phyloP scores from a whole-genome alignment of 2,888 invertebrate species.

The Autographa pulchrina region DNA sequence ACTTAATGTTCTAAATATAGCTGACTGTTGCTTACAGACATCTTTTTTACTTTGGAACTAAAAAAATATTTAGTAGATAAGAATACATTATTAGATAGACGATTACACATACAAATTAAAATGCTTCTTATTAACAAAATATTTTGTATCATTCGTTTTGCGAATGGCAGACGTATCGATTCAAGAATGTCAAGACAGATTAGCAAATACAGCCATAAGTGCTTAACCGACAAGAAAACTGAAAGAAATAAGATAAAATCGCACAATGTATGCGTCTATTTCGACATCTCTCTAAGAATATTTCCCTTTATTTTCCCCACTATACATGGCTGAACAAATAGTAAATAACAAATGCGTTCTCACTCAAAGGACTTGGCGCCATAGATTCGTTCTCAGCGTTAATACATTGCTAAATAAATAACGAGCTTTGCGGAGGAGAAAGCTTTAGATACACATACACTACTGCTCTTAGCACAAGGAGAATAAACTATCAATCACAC shows the following conservation, averaged over 20 bases:
- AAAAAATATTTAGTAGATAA: no score
- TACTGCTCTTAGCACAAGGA: not conserved
- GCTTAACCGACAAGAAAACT: not conserved
- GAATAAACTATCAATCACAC: not conserved
- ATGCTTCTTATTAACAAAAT: no score
- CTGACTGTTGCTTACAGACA: not conserved
- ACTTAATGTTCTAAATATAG: not conserved
- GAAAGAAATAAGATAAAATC: not conserved
- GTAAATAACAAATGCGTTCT: not conserved
- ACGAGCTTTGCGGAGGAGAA: not conserved
- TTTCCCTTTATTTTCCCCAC: not conserved
- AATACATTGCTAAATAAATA: not conserved
- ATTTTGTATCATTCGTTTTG: no score
- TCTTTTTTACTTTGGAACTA: no score
- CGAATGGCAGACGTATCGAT: not conserved
- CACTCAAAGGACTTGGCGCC: not conserved
- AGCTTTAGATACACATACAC: not conserved
- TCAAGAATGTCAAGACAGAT: not conserved
- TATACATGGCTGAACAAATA: not conserved
- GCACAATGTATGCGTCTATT: not conserved
- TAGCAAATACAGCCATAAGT: not conserved
- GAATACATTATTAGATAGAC: no score
- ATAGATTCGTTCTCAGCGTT: not conserved
- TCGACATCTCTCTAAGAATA: not conserved
- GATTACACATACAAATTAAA: no score